phyloP scores from a whole-genome alignment of 1,140 invertebrate genomes.

The Sipha flava region DNA sequence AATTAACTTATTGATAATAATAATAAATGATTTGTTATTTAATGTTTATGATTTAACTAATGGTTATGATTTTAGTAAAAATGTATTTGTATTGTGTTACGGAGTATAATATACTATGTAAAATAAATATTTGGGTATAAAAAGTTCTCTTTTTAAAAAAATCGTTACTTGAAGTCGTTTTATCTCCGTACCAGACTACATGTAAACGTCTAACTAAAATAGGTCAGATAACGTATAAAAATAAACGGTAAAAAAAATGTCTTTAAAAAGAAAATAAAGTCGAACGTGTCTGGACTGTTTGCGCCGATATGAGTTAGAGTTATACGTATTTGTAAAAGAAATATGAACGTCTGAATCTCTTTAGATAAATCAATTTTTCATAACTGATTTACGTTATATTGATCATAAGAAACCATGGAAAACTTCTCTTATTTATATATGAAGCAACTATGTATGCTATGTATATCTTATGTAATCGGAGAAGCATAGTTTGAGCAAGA shows the following conservation, averaged over 20 bases:
- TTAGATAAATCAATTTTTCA: not conserved
- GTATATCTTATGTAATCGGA: too few species aligned
- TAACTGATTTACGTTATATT: not conserved
- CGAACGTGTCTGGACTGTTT: not conserved
- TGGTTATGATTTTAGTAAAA: too few species aligned
- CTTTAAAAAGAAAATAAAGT: not conserved
- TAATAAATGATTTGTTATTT: too few species aligned
- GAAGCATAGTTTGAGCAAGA: too few species aligned
- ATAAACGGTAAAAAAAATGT: not conserved
- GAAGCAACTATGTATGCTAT: not conserved
- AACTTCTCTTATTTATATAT: not conserved
- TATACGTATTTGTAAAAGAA: not conserved
- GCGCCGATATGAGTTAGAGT: not conserved
- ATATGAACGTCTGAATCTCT: not conserved
- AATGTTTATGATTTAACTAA: too few species aligned
- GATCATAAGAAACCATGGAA: not conserved
- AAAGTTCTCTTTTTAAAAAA: not conserved
- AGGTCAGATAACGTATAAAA: slow-evolving; percentile 9
- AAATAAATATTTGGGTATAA: too few species aligned
- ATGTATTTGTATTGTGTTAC: too few species aligned
- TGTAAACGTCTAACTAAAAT: not conserved
- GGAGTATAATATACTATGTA: too few species aligned
- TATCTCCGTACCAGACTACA: not conserved
- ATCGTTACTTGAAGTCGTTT: not conserved
- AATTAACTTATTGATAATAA: too few species aligned